Evolutionary conservation across 2,113 vertebrate genomes (phyloP).

Genomic region (Xenus cinereus): DNA sequence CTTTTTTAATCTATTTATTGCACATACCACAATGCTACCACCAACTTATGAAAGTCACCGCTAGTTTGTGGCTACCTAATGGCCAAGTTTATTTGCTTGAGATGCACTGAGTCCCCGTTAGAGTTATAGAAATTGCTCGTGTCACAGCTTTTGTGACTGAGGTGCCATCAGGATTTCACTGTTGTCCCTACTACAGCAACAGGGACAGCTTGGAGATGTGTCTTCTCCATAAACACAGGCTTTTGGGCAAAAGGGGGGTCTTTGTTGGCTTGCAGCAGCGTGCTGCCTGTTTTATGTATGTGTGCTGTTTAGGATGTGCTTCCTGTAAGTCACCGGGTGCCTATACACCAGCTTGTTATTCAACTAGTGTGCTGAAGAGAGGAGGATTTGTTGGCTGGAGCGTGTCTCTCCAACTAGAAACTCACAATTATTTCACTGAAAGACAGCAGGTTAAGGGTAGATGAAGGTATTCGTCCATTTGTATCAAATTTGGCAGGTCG

Average conservation of each 20-base stretch:
- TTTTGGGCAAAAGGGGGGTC: background rate
- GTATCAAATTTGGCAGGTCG: background rate
- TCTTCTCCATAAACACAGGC: background rate
- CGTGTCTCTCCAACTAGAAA: rapidly evolving
- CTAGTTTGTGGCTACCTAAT: background rate
- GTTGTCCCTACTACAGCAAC: background rate
- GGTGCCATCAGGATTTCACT: rapidly evolving
- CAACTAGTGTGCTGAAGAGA: background rate
- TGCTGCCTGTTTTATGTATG: background rate
- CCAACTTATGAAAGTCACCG: background rate
- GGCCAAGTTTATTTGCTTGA: background rate
- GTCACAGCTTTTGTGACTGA: background rate
- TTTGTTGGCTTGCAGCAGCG: background rate
- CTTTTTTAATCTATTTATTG: background rate
- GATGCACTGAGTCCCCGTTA: rapidly evolving
- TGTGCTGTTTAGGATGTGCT: background rate
- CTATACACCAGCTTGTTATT: background rate
- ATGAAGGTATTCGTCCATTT: background rate
- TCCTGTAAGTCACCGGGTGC: background rate
- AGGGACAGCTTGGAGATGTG: no score
- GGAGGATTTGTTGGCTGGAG: background rate
- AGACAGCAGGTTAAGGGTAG: background rate
- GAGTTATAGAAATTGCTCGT: background rate
- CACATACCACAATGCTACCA: background rate
- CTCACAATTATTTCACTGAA: background rate